Percentiles rank a stretch among this genome's conserved stretches.
These are phyloP conservation scores for Athalia circularis DNA, from an alignment of 2,888 invertebrate species.

Conservation along the genomic window DNA sequence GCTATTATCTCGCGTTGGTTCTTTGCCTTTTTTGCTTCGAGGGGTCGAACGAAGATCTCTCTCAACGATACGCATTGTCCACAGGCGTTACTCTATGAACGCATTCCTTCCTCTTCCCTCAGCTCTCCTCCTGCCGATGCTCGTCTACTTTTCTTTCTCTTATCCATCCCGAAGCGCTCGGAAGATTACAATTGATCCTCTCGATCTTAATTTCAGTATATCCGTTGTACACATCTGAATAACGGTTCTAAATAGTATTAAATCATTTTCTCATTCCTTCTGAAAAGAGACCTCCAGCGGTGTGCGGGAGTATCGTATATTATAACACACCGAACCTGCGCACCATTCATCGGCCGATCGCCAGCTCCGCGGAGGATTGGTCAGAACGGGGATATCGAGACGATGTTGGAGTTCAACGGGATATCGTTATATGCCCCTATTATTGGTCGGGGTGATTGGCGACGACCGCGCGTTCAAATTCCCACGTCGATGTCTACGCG, in stretches of 20 bases:
- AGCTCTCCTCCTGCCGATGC: background rate
- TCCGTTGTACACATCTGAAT: no score
- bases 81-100: conserved; percentile 58
- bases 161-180: background rate
- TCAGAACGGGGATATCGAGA: background rate
- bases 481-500: conserved; percentile 18
- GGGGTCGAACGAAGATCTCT: conserved; percentile 55
- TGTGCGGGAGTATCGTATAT: no score
- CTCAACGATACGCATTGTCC: conserved; percentile 59
- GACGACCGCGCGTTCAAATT: conserved; percentile 8
- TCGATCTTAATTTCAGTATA: background rate
- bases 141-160: conserved; percentile 51
- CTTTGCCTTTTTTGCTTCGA: conserved; percentile 41
- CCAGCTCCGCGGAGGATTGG: background rate
- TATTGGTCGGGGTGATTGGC: conserved; percentile 5
- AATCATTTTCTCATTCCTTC: no score
- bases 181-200: conserved; percentile 13
- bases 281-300: no score
- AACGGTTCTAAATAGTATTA: no score
- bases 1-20: conserved; percentile 43
- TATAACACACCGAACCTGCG: no score
- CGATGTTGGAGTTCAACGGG: background rate
- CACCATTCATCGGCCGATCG: background rate
- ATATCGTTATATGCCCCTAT: background rate
- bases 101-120: conserved; percentile 53